A percentile compares a stretch with the other conserved stretches of the same genome.
phyloP scores from a whole-genome alignment of 2,888 invertebrate genomes.

The Epinotia demarniana region DNA sequence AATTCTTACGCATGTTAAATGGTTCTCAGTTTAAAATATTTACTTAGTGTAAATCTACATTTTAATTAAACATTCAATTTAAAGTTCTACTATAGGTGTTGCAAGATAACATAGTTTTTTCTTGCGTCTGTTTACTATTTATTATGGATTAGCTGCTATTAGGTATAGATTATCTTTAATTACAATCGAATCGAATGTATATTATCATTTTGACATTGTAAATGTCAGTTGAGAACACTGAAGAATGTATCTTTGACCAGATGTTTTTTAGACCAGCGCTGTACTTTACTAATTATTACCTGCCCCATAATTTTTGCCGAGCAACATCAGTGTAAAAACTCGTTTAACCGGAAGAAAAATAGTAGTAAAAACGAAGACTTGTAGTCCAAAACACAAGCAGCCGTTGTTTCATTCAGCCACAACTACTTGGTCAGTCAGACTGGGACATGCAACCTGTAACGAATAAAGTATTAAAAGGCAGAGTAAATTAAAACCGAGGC shows the following conservation, averaged over 20 bases:
- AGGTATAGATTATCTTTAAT: too few species aligned
- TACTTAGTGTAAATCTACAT: background rate
- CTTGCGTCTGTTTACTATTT: too few species aligned
- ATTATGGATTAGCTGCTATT: too few species aligned
- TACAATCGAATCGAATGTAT: too few species aligned
- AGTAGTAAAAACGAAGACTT: background rate
- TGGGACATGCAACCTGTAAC: background rate
- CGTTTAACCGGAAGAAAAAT: background rate
- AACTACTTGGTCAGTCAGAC: background rate
- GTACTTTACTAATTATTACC: background rate
- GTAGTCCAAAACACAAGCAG: background rate
- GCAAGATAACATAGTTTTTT: too few species aligned
- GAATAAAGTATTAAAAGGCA: constrained; percentile 12
- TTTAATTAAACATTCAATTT: background rate
- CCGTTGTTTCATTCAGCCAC: background rate
- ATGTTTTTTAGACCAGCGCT: background rate
- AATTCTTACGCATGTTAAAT: background rate
- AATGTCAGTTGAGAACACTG: background rate
- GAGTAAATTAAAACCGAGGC: constrained; percentile 24
- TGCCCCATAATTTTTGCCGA: background rate
- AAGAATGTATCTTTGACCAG: background rate
- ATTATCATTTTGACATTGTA: background rate
- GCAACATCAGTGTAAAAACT: background rate
- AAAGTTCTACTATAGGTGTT: background rate
- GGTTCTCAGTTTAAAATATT: background rate